Evolutionary conservation across 2,888 invertebrate species (phyloP), one percentile per base, ranked within the genome.

Genomic region (Ectemnius lituratus): DNA sequence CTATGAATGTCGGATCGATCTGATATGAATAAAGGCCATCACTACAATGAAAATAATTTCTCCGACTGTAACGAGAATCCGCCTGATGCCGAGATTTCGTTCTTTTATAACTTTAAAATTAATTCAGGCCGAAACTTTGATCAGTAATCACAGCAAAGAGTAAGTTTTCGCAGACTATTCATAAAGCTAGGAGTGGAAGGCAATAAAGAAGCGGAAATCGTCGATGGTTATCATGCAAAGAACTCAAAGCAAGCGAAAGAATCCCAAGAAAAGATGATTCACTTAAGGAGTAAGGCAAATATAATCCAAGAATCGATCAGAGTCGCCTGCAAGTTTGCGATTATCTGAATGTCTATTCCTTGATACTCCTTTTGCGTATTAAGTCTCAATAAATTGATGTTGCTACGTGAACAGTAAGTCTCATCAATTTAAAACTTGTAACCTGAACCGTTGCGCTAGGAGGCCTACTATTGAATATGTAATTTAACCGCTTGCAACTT

Each of bases 251-350:
- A 23, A 23, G 23, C 2, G 23, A 23, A 23, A 23, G 23, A 23
- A 23, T 23, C 23, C 23, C 23, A 23, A 23, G 23, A 23, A 23
- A 23, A 23, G 23, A 23, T 23, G 49, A 4, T 2, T 16, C n/a
- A 45, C 46, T 57, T 23, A 23, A 23, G 23, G 73, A 62, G 28
- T 16, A 52, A 59, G 11, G 23, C 60, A 46, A 71, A 47, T 71
- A 62, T 76, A 78, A 76, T 67, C 67, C 69, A n/a, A 14, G 62
- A 56, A 74, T 74, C 71, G 76, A 78, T 76, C 70, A 68, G 68
- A 59, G 58, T 13, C 46, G 57, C 8, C 64, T 59, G 57, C 62
- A 73, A 70, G 61, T 61, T 61, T 6, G 47, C 52, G 67, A 62
- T 60, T 67, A 63, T 63, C 64, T 45, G 47, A 59, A 52, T 59